Evolutionary conservation across 2,888 invertebrate species (phyloP).

Genomic region (Eurois occulta): DNA sequence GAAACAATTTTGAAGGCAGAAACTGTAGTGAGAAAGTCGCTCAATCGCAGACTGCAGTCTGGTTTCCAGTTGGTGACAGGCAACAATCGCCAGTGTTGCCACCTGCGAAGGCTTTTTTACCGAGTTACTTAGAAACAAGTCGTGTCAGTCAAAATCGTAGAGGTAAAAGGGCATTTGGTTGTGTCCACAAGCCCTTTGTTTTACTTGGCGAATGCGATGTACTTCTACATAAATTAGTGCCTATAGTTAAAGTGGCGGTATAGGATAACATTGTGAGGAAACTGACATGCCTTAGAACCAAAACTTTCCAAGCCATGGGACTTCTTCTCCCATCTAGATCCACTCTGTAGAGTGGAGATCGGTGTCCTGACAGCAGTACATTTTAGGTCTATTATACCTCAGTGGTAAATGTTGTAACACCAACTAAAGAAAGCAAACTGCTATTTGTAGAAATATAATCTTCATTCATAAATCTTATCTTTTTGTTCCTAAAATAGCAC

Average conservation of each 20-base stretch:
- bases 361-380: neutral
- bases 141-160: neutral
- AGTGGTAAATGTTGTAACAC: neutral
- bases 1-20: neutral
- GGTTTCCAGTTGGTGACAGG: neutral
- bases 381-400: neutral
- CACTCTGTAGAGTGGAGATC: neutral
- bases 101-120: neutral
- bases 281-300: neutral
- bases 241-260: neutral
- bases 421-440: neutral
- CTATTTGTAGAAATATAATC: neutral
- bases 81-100: neutral
- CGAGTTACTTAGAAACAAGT: neutral
- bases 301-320: neutral
- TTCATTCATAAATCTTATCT: conserved; percentile 27
- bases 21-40: neutral
- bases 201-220: neutral
- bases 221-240: neutral
- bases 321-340: neutral
- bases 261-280: neutral
- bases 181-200: neutral
- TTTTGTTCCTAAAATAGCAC: conserved; percentile 18
- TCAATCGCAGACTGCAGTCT: neutral
- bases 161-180: neutral